phyloP scores from a whole-genome alignment of 2,113 vertebrate genomes.

The Ictalurus furcatus region DNA sequence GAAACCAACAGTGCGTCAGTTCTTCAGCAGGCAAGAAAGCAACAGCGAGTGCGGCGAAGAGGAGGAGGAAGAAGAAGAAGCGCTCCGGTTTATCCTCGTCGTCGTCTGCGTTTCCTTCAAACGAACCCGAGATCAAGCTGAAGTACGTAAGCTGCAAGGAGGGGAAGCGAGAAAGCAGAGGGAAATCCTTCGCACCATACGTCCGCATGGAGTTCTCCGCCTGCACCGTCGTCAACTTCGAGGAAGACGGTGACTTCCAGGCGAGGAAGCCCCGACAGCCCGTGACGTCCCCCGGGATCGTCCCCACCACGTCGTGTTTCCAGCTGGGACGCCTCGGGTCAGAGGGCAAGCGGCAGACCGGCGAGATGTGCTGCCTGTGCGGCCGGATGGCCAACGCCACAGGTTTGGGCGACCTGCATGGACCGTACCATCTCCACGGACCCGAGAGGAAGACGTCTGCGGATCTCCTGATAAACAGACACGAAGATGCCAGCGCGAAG shows the following conservation, averaged over 20 bases:
- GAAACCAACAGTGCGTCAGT: neutral
- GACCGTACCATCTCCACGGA: constrained; percentile 64
- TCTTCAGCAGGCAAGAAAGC: neutral
- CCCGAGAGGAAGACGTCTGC: neutral
- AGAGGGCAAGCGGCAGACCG: constrained; percentile 17
- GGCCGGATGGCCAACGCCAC: constrained; percentile 62
- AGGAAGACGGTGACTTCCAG: constrained; percentile 60
- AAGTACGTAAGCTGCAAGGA: constrained; percentile 58
- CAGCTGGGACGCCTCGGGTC: constrained; percentile 60
- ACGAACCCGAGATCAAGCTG: constrained; percentile 70
- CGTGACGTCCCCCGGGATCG: constrained; percentile 44
- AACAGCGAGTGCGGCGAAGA: neutral
- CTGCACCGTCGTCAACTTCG: constrained; percentile 72
- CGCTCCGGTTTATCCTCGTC: constrained; percentile 13
- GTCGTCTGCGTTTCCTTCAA: constrained; percentile 53
- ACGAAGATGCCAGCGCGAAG: neutral
- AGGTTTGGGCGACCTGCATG: constrained; percentile 77
- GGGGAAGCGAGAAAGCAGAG: constrained; percentile 57
- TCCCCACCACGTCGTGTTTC: constrained; percentile 71
- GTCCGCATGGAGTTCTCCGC: constrained; percentile 62
- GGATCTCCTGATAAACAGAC: neutral
- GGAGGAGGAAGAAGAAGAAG: constrained; percentile 50
- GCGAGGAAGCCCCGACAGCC: constrained; percentile 22
- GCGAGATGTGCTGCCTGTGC: constrained; percentile 70
- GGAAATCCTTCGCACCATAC: constrained; percentile 65